A percentile compares a stretch with the other conserved stretches of the same genome.
Conservation (phyloP, 2,797 vertebrate species). For the Calcarius lapponicus region DNA sequence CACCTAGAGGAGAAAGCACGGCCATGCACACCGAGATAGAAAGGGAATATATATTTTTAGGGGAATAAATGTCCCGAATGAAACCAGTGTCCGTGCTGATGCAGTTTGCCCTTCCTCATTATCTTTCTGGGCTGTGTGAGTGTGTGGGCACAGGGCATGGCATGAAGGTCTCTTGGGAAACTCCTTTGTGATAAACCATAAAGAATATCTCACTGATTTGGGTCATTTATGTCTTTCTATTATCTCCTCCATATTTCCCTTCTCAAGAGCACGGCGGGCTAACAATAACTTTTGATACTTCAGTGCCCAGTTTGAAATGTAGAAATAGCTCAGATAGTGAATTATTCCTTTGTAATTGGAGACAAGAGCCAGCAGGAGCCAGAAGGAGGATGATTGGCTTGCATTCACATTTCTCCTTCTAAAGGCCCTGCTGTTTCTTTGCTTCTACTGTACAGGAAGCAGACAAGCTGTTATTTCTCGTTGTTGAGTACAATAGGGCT, state of each 20-base stretch:
- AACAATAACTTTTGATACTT: constrained; percentile 58
- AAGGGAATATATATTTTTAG: background rate
- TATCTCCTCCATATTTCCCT: constrained; percentile 51
- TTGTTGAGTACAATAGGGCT: constrained; percentile 55
- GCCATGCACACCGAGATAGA: background rate
- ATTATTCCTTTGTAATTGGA: constrained; percentile 63
- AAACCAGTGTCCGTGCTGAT: background rate
- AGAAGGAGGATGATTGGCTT: constrained; percentile 51
- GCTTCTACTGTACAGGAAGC: constrained; percentile 50
- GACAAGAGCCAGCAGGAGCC: constrained; percentile 49
- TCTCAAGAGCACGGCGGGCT: constrained; percentile 50
- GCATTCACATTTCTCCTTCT: constrained; percentile 50
- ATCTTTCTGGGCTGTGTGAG: background rate
- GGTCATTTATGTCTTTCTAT: constrained; percentile 47
- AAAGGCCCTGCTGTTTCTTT: constrained; percentile 48
- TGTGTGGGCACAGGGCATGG: background rate
- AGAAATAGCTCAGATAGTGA: constrained; percentile 69
- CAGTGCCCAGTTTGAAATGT: constrained; percentile 67
- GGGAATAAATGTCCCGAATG: background rate
- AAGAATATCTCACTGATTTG: constrained; percentile 49
- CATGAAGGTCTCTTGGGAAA: constrained; percentile 41
- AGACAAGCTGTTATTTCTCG: constrained; percentile 62
- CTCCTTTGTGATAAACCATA: constrained; percentile 52
- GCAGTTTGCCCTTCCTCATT: background rate
- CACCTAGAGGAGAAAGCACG: constrained; percentile 62